phyloP scores from a whole-genome alignment of 2,113 vertebrate genomes.

The Miniopterus natalensis region DNA sequence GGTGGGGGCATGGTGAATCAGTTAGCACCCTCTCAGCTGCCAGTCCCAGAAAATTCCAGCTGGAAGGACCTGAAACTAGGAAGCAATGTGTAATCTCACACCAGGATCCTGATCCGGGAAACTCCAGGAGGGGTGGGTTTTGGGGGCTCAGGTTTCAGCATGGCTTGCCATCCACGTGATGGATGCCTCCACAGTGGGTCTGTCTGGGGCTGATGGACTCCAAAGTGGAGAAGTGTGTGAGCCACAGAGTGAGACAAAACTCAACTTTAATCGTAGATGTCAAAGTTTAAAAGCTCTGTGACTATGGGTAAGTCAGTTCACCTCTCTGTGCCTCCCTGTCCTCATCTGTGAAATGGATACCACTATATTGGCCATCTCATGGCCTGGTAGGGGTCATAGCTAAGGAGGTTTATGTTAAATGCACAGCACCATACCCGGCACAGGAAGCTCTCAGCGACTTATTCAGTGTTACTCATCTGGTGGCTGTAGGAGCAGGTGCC shows the following conservation, averaged over 20 bases:
- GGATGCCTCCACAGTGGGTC: neutral
- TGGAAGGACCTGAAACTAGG: slow-evolving; percentile 47
- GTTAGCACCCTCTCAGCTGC: neutral
- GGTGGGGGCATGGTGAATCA: too few species aligned
- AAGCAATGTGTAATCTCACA: neutral
- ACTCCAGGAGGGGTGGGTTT: neutral
- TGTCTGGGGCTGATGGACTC: neutral
- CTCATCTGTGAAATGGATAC: neutral
- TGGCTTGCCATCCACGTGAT: rapidly evolving
- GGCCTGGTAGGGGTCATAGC: rapidly evolving
- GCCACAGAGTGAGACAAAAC: neutral
- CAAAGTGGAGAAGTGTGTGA: rapidly evolving
- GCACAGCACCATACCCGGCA: neutral
- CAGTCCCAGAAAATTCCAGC: neutral
- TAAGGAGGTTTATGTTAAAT: neutral
- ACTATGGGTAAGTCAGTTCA: neutral
- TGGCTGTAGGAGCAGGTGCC: neutral
- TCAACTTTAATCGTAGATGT: neutral
- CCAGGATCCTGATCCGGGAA: neutral
- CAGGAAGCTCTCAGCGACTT: neutral
- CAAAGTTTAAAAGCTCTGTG: neutral
- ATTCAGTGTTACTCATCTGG: rapidly evolving
- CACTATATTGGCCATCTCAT: rapidly evolving
- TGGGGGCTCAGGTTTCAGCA: rapidly evolving
- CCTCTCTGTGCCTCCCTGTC: neutral